A percentile compares a stretch with the other conserved stretches of the same genome.
Conservation (phyloP, 1,140 invertebrate species). For the Triops cancriformis region DNA sequence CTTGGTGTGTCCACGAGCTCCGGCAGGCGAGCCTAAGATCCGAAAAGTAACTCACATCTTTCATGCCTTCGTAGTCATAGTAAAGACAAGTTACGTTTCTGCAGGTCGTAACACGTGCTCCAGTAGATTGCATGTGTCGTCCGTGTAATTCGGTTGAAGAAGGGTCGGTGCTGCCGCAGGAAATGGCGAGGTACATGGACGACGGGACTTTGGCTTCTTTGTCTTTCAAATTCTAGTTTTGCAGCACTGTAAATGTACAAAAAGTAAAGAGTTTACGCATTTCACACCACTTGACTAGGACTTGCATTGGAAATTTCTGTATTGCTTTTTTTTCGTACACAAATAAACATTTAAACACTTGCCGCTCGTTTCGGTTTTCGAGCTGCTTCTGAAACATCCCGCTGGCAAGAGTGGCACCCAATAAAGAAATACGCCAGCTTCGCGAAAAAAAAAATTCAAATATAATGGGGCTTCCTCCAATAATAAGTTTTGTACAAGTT, state of each 20-base stretch:
- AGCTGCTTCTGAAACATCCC: neutral
- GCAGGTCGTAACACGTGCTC: conserved; percentile 79
- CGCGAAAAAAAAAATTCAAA: neutral
- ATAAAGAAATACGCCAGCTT: neutral
- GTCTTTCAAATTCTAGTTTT: conserved; percentile 27
- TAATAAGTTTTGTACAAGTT: neutral
- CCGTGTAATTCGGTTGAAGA: conserved; percentile 83
- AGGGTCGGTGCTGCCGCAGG: conserved; percentile 75
- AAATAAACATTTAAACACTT: conserved; percentile 12
- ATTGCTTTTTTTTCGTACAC: conserved; percentile 12
- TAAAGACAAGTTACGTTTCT: conserved; percentile 18
- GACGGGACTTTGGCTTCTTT: conserved; percentile 50
- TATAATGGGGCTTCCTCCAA: neutral
- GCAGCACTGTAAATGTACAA: neutral
- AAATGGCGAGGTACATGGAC: conserved; percentile 70
- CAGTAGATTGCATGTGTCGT: conserved; percentile 76
- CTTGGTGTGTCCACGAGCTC: conserved; percentile 78
- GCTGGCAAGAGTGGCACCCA: neutral
- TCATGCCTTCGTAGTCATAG: neutral
- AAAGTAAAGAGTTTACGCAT: conserved; percentile 1
- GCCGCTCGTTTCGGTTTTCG: neutral
- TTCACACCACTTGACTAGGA: neutral
- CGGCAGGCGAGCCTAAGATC: conserved; percentile 72
- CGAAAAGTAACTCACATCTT: conserved; percentile 57
- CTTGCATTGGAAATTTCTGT: neutral